Evolutionary conservation across 2,113 vertebrate genomes (phyloP).

Genomic region (Murina feae): DNA sequence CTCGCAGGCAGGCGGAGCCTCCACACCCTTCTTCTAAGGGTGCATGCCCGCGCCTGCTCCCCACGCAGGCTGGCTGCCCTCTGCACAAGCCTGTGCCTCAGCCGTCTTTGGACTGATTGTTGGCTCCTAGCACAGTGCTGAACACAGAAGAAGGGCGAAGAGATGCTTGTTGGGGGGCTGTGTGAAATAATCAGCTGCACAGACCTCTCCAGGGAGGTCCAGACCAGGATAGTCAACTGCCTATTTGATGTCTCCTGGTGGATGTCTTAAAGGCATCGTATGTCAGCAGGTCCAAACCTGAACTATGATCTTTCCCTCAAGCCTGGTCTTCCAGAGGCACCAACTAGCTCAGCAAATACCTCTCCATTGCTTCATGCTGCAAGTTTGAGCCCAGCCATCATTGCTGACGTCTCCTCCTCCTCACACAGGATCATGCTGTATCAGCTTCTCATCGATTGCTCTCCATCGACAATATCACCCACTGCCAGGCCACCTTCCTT

Average conservation of each 20-base stretch:
- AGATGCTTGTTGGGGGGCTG: not conserved
- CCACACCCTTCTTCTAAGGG: not conserved
- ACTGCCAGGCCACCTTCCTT: not conserved
- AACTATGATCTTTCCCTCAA: not conserved
- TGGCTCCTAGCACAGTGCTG: not conserved
- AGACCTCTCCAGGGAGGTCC: not conserved
- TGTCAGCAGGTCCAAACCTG: not conserved
- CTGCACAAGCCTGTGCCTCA: not conserved
- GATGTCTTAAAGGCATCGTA: not conserved
- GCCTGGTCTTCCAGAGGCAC: not conserved
- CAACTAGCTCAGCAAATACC: fast-evolving
- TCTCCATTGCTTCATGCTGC: fast-evolving
- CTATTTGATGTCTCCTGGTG: too few relatives aligned
- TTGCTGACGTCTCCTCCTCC: not conserved
- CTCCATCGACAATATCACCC: not conserved
- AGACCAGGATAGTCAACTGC: not conserved
- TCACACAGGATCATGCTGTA: fast-evolving
- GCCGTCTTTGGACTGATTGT: fast-evolving
- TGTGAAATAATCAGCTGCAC: not conserved
- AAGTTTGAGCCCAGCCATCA: not conserved
- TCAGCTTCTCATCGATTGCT: not conserved
- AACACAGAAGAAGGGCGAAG: not conserved
- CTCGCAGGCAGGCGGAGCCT: not conserved
- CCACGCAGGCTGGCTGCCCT: not conserved
- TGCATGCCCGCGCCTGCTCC: not conserved